Evolutionary conservation across 2,888 invertebrate species (phyloP).

Genomic region (Ferdinandea cuprea): DNA sequence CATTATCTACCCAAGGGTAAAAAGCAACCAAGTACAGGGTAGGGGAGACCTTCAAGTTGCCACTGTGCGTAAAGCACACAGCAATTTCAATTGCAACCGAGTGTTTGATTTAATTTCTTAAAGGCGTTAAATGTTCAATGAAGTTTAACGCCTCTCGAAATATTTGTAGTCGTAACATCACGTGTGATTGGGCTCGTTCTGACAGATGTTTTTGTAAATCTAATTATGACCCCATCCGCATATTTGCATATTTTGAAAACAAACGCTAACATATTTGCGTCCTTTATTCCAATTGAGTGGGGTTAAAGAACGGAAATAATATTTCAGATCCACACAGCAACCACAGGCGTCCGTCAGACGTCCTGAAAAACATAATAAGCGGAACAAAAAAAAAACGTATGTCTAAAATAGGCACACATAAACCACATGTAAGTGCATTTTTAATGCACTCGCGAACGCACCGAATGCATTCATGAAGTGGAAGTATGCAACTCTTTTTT

Average conservation of each 20-base stretch:
- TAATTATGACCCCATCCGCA: conserved; percentile 17
- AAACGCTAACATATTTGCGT: conserved; percentile 31
- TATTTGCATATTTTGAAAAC: conserved; percentile 1
- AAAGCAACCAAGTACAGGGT: background rate
- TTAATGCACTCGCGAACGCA: conserved; percentile 50
- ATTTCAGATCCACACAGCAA: conserved; percentile 45
- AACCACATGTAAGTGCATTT: conserved; percentile 49
- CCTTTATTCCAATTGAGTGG: conserved; percentile 33
- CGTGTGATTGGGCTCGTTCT: conserved; percentile 17
- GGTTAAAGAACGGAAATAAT: conserved; percentile 61
- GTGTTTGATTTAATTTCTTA: conserved; percentile 41
- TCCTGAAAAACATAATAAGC: conserved; percentile 31
- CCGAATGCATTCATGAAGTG: conserved; percentile 30
- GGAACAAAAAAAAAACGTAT: conserved; percentile 16
- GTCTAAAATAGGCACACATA: conserved; percentile 58
- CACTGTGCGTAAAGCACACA: conserved; percentile 7
- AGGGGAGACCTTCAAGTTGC: conserved; percentile 14
- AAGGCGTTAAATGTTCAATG: conserved; percentile 34
- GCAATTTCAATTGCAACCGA: conserved; percentile 44
- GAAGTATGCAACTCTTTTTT: conserved; percentile 51
- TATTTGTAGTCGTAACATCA: background rate
- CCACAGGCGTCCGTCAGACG: conserved; percentile 49
- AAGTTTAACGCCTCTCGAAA: conserved; percentile 27
- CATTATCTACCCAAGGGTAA: conserved; percentile 23
- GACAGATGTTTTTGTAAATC: conserved; percentile 52